Percentiles rank a stretch among this genome's conserved stretches.
These are phyloP conservation scores for Ectobius pallidus DNA, from an alignment of 2,888 invertebrate genomes.

Conservation along the genomic window DNA sequence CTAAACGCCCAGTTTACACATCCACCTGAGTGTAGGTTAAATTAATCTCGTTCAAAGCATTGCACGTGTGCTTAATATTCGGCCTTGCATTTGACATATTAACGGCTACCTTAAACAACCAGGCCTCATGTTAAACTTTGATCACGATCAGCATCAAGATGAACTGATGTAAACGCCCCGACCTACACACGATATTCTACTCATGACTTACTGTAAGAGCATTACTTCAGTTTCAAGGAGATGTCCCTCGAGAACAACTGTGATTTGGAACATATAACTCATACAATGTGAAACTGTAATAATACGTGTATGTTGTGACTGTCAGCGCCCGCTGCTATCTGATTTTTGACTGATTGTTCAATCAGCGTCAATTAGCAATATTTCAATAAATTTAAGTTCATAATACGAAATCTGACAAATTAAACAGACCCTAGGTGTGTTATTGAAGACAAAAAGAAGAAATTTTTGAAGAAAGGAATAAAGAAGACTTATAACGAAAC, in stretches of 20 bases:
- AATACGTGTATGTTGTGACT: too few relatives aligned
- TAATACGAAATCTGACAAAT: too few relatives aligned
- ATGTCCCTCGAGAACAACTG: background rate
- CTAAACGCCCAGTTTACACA: background rate
- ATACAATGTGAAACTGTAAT: too few relatives aligned
- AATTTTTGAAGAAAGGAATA: too few relatives aligned
- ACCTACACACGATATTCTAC: background rate
- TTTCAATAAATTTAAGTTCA: too few relatives aligned
- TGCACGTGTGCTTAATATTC: background rate
- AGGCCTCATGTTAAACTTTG: background rate
- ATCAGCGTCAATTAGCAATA: too few relatives aligned
- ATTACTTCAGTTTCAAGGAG: slow-evolving; percentile 1
- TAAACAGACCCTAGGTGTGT: too few relatives aligned
- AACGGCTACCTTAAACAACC: slow-evolving; percentile 15
- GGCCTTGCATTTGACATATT: slow-evolving; percentile 23
- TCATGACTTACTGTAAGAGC: background rate
- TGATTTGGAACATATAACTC: background rate
- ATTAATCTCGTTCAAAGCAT: background rate
- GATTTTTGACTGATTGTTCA: too few relatives aligned
- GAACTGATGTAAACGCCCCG: background rate
- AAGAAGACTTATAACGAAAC: too few relatives aligned
- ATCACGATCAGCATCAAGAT: slow-evolving; percentile 6
- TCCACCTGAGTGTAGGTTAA: background rate
- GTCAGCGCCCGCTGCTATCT: too few relatives aligned
- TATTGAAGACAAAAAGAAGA: too few relatives aligned